Conservation (phyloP, 2,888 invertebrate genomes). For the Drosophila setosimentum region DNA sequence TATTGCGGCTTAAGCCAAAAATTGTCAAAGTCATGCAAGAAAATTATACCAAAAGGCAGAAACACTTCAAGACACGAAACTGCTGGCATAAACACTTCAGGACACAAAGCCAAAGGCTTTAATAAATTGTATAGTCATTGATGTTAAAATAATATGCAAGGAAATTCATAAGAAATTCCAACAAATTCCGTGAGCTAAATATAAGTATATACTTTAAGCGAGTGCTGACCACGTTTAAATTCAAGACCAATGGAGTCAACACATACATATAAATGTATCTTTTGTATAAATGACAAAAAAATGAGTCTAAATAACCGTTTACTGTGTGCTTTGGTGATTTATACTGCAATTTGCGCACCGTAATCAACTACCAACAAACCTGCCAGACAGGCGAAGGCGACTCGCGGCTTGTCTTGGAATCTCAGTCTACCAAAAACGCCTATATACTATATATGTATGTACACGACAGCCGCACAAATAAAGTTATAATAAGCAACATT, state of each 20-base stretch:
- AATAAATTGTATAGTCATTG: conserved; percentile 45
- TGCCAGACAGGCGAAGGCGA: conserved; percentile 12
- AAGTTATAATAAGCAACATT: conserved; percentile 12
- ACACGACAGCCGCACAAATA: conserved; percentile 26
- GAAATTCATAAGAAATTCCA: conserved; percentile 2
- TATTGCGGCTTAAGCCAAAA: conserved; percentile 32
- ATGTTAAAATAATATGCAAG: conserved; percentile 19
- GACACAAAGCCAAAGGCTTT: conserved; percentile 56
- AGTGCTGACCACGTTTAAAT: conserved; percentile 30
- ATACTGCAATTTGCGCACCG: conserved; percentile 72
- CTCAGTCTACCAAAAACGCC: conserved; percentile 28
- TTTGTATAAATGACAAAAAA: conserved; percentile 12
- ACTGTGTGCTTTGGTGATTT: conserved; percentile 62
- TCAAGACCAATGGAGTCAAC: conserved; percentile 38
- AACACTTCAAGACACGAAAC: conserved; percentile 50
- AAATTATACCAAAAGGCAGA: conserved; percentile 50
- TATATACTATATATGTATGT: conserved; percentile 8
- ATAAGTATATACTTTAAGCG: conserved; percentile 16
- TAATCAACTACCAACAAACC: conserved; percentile 53
- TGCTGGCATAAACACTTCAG: conserved; percentile 49
- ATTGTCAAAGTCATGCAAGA: conserved; percentile 68
- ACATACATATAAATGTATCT: conserved; percentile 3
- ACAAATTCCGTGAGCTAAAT: not conserved
- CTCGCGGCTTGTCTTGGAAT: conserved; percentile 1
- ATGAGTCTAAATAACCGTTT: conserved; percentile 55